Conservation (phyloP, 2,888 invertebrate genomes). For the Drosophila sordidula region DNA sequence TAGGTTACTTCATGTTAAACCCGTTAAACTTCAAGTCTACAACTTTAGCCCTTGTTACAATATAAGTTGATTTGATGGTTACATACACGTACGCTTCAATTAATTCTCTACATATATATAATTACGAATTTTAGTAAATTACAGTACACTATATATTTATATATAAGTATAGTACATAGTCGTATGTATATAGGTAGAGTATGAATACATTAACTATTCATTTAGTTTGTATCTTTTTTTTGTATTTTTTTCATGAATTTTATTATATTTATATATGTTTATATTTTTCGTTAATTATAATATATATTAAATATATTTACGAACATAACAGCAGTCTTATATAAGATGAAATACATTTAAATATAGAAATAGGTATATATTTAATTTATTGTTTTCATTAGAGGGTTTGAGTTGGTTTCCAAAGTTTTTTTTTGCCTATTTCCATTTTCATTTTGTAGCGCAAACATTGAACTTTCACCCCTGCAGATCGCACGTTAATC, state of each 20-base stretch:
- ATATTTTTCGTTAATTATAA: slow-evolving; percentile 77
- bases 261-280: slow-evolving; percentile 49
- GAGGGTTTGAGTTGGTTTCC: slow-evolving; percentile 69
- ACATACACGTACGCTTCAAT: slow-evolving; percentile 52
- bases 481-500: slow-evolving; percentile 18
- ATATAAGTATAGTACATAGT: slow-evolving; percentile 65
- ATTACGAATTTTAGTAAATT: slow-evolving; percentile 71
- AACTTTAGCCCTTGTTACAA: slow-evolving; percentile 55
- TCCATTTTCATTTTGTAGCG: slow-evolving; percentile 33
- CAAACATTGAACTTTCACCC: slow-evolving; percentile 24
- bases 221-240: slow-evolving; percentile 28
- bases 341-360: slow-evolving; percentile 83
- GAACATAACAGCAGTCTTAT: slow-evolving; percentile 86
- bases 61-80: slow-evolving; percentile 50
- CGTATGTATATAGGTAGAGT: slow-evolving; percentile 66
- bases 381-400: slow-evolving; percentile 76
- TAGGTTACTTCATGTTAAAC: slow-evolving; percentile 48
- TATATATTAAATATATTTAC: slow-evolving; percentile 84
- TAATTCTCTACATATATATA: slow-evolving; percentile 71
- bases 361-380: slow-evolving; percentile 70
- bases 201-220: slow-evolving; percentile 69
- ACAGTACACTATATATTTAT: slow-evolving; percentile 61
- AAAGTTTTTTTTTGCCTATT: slow-evolving; percentile 40
- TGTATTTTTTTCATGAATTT: slow-evolving; percentile 22
- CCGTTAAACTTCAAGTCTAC: slow-evolving; percentile 56